Evolutionary conservation across 2,888 invertebrate species (phyloP), one percentile per base, ranked within the genome.

Genomic region (Pyrocoelia pectoralis): DNA sequence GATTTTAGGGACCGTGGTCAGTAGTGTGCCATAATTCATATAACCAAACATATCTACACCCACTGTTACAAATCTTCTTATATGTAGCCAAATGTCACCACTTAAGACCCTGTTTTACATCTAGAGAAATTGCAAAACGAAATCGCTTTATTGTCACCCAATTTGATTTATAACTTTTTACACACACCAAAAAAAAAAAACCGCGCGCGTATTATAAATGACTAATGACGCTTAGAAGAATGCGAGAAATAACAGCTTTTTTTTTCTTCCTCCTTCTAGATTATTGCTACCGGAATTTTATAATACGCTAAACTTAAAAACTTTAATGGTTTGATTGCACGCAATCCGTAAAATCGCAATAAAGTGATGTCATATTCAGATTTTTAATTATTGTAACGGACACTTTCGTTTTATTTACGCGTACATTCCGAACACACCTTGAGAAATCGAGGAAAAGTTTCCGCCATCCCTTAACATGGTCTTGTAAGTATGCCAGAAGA

Each of bases 1-100:
- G 65, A 65, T 15, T 54, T 63, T 61, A 50, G 65, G 65, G 65
- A 56, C 60, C 51, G 65, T 63, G 65, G 66, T 63, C 65, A 65
- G 65, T 61, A 29, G 17, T 46, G 50, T 46, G 68, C 65, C 51
- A 69, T 69, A 69, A 69, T 55, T 69, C 68, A 69, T 69, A 60
- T 43, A 53, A 61, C 65, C 59, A 60, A 46, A 61, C 64, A 54
- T 65, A 65, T 65, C 64, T 60, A 60, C 64, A 65, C 65, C 65
- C 61, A 65, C 60, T 65, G 65, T 65, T 65, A 60, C 65, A 65
- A 65, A 65, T 65, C 65, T 65, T 65, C 65, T 65, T 65, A 65
- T 65, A 51, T 65, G 60, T 43, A 48, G 65, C 65, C 65, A 61
- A 65, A 65, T 65, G 65, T 65, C 65, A 65, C 65, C 65, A 65